Evolutionary conservation across 2,888 invertebrate genomes (phyloP).

Genomic region (Bombylius major): DNA sequence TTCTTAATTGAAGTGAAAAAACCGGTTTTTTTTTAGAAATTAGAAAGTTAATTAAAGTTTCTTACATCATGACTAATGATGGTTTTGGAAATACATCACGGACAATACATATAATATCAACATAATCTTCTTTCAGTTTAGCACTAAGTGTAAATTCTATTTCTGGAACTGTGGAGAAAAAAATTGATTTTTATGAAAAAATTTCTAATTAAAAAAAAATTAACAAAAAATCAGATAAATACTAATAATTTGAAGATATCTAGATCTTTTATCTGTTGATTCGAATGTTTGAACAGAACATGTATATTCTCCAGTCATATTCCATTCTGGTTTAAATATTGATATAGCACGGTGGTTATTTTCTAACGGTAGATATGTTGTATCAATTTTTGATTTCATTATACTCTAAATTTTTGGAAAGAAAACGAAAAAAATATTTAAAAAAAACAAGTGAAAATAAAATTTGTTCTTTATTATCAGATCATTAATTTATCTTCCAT

Average conservation of each 20-base stretch:
- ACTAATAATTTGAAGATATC: slow-evolving; percentile 37
- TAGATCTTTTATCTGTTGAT: slow-evolving; percentile 35
- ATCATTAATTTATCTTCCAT: no score
- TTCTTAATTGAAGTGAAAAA: not conserved
- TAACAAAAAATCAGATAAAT: slow-evolving; percentile 6
- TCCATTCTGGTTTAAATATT: slow-evolving; percentile 36
- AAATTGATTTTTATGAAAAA: not conserved
- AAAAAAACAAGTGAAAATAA: not conserved
- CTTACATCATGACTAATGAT: slow-evolving; percentile 33
- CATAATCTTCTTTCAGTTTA: slow-evolving; percentile 27
- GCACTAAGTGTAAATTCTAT: slow-evolving; percentile 34
- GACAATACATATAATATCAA: slow-evolving; percentile 34
- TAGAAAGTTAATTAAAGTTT: not conserved
- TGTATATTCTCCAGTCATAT: slow-evolving; percentile 37
- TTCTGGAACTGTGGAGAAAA: slow-evolving; percentile 29
- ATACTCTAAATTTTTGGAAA: slow-evolving; percentile 23
- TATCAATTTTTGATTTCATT: slow-evolving; percentile 36
- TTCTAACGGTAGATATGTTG: slow-evolving; percentile 19
- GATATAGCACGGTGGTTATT: slow-evolving; percentile 35
- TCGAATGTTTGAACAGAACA: slow-evolving; percentile 37
- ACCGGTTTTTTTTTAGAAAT: no score
- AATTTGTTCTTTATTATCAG: no score
- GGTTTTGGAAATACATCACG: slow-evolving; percentile 35
- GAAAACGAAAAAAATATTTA: not conserved
- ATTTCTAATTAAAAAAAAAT: not conserved